These are phyloP conservation scores for Lepisosteus oculatus DNA, from an alignment of 2,113 vertebrate species.

Conservation along the genomic window DNA sequence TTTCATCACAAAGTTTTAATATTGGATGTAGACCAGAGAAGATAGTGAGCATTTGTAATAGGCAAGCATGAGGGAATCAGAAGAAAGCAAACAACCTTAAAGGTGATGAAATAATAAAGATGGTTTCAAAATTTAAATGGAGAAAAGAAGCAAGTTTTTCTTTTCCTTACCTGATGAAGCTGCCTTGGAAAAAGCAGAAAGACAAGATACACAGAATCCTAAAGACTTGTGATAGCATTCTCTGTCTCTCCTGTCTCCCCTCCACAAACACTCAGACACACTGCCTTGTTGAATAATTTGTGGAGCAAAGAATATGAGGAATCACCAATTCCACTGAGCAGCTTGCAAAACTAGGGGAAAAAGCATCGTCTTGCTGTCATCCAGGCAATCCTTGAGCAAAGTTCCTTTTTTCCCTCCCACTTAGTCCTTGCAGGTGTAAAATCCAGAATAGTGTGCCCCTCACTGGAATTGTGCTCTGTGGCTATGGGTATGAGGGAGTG, in stretches of 20 bases:
- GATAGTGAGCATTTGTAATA: no score
- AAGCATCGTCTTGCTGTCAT: slow-evolving; percentile 60
- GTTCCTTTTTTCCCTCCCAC: slow-evolving; percentile 57
- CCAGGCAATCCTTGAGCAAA: slow-evolving; percentile 55
- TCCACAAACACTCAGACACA: slow-evolving; percentile 38
- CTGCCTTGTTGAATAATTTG: slow-evolving; percentile 52
- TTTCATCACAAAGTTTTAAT: slow-evolving; percentile 1
- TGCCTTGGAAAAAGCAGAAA: slow-evolving; percentile 68
- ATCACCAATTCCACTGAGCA: slow-evolving; percentile 64
- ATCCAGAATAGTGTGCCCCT: slow-evolving; percentile 39
- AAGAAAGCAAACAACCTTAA: no score
- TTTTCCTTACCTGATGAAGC: slow-evolving; percentile 67
- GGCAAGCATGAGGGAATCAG: no score
- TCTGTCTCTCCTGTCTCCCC: slow-evolving; percentile 40
- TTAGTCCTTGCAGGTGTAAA: slow-evolving; percentile 48
- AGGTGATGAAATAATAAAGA: no score
- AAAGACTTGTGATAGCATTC: slow-evolving; percentile 69
- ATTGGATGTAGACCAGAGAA: slow-evolving; percentile 1
- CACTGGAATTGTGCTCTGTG: slow-evolving; percentile 30
- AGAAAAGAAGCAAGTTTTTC: neutral
- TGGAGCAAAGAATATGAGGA: slow-evolving; percentile 28
- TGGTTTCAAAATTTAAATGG: neutral
- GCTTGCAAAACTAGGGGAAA: slow-evolving; percentile 44
- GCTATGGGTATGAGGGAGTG: slow-evolving; percentile 33
- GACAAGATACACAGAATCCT: slow-evolving; percentile 65